A percentile compares a stretch with the other conserved stretches of the same genome.
phyloP scores from a whole-genome alignment of 2,113 vertebrate genomes.

The Carettochelys insculpta region DNA sequence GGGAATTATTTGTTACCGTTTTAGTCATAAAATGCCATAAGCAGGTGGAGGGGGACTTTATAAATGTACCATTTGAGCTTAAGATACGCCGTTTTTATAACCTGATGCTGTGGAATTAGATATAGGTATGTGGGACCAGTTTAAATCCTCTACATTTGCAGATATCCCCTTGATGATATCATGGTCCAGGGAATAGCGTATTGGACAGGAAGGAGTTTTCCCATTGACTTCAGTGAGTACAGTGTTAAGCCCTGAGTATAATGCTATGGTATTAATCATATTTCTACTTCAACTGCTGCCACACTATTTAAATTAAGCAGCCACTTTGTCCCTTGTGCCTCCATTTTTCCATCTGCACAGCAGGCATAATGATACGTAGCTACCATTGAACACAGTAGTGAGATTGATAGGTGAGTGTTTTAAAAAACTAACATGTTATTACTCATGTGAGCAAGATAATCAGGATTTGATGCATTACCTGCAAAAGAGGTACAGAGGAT shows the following conservation, averaged over 20 bases:
- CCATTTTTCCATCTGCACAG: conserved; percentile 24
- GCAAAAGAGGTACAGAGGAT: conserved; percentile 22
- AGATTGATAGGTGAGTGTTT: not conserved
- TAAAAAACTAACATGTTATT: not conserved
- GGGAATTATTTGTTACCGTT: not conserved
- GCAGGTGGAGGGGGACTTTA: conserved; percentile 13
- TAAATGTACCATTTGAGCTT: conserved; percentile 41
- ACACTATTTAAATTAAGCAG: not conserved
- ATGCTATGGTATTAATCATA: conserved; percentile 13
- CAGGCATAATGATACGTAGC: not conserved
- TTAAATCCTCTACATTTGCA: conserved; percentile 68
- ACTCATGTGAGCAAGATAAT: conserved; percentile 8
- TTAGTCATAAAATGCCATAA: not conserved
- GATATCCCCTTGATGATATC: conserved; percentile 62
- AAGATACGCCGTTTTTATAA: conserved; percentile 32
- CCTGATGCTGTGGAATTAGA: conserved; percentile 59
- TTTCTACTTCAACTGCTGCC: conserved; percentile 28
- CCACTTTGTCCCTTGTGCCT: not conserved
- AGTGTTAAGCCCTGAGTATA: conserved; percentile 32
- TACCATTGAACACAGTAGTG: not conserved
- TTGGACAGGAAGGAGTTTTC: conserved; percentile 43
- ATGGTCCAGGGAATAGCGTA: conserved; percentile 60
- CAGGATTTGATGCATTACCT: conserved; percentile 30
- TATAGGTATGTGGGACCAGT: conserved; percentile 57
- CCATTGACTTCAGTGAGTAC: conserved; percentile 52